phyloP scores from a whole-genome alignment of 2,113 vertebrate species.

The Pyrgilauda ruficollis region DNA sequence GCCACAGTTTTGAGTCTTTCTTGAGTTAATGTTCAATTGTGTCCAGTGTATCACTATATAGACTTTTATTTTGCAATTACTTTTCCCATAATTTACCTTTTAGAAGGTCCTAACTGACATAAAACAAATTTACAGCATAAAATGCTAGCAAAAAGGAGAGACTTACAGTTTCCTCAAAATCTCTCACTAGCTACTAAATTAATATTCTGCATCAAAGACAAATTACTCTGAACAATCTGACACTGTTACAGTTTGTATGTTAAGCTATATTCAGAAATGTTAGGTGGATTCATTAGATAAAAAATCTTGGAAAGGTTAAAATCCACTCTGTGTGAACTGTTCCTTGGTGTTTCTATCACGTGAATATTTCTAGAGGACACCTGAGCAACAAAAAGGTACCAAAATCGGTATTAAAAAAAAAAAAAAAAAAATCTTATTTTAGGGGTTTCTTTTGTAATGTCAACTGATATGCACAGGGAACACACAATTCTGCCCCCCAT shows the following conservation, averaged over 20 bases:
- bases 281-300: neutral
- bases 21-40: neutral
- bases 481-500: neutral
- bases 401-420: neutral
- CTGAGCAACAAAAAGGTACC: neutral
- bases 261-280: constrained; percentile 11
- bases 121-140: neutral
- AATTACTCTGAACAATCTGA: constrained; percentile 28
- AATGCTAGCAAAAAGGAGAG: constrained; percentile 18
- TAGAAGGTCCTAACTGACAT: neutral
- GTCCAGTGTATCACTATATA: neutral
- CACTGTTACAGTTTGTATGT: neutral
- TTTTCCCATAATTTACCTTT: neutral
- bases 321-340: neutral
- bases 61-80: neutral
- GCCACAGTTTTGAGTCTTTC: neutral
- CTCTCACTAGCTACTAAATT: constrained; percentile 65
- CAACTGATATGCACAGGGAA: neutral
- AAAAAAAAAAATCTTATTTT: neutral
- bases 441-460: neutral
- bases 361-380: neutral
- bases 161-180: constrained; percentile 33
- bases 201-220: constrained; percentile 38
- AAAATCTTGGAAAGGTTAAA: constrained; percentile 8
- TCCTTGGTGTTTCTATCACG: neutral